A percentile compares a stretch with the other conserved stretches of the same genome.
Evolutionary conservation across 2,113 vertebrate genomes (phyloP).

Genomic region (Calidris pygmaea): DNA sequence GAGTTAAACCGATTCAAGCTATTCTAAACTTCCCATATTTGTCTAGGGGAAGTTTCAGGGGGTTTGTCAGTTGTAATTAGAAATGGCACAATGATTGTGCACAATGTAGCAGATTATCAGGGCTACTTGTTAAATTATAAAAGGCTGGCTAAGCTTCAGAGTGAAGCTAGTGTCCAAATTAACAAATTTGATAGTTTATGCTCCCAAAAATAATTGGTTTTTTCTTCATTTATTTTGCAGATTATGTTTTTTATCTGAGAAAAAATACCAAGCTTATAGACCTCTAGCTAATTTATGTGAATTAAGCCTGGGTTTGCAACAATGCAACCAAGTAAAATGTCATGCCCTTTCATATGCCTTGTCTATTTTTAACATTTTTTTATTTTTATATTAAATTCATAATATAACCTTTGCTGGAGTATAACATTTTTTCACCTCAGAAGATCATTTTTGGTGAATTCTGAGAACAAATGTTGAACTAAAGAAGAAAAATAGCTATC

Average conservation of each 20-base stretch:
- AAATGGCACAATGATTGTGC: conserved; percentile 51
- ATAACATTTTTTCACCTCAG: neutral
- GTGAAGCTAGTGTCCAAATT: conserved; percentile 49
- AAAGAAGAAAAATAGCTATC: neutral
- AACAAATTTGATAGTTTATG: conserved; percentile 46
- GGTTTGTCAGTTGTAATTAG: conserved; percentile 65
- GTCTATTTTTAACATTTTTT: conserved; percentile 23
- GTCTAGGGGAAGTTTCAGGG: conserved; percentile 34
- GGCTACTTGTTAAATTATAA: conserved; percentile 60
- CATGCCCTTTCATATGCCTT: neutral
- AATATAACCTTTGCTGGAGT: neutral
- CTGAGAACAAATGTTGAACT: neutral
- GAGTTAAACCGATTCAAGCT: conserved; percentile 27
- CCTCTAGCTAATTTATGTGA: neutral
- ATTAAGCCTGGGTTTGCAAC: neutral
- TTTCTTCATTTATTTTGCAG: conserved; percentile 1
- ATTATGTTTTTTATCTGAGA: neutral
- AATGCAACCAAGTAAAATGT: conserved; percentile 1
- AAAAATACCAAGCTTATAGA: neutral
- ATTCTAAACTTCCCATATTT: conserved; percentile 13
- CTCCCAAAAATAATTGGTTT: conserved; percentile 50
- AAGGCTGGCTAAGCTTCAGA: conserved; percentile 52
- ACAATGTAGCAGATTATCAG: conserved; percentile 57
- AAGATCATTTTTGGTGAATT: neutral
- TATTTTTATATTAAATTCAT: conserved; percentile 1